Evolutionary conservation across 2,888 invertebrate species (phyloP).

Genomic region (Acanthacorydalis orientalis): DNA sequence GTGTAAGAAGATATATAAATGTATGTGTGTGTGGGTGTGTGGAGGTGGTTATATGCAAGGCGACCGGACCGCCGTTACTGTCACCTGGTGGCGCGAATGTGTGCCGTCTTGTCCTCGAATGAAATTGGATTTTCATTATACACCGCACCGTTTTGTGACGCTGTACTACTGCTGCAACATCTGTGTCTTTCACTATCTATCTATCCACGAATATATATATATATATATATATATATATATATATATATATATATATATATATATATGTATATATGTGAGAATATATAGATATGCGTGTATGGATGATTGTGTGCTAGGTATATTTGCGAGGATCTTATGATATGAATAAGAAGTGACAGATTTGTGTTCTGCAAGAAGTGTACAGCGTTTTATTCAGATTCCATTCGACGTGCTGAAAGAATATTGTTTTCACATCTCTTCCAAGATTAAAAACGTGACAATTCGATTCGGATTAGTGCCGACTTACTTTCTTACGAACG

Average conservation of each 20-base stretch:
- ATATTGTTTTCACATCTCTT: too few relatives aligned
- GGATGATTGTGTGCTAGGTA: not conserved
- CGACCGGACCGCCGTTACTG: conserved; percentile 5
- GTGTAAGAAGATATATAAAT: not conserved
- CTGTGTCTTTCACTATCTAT: conserved; percentile 1
- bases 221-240: conserved; percentile 6
- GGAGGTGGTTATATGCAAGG: not conserved
- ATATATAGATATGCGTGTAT: conserved; percentile 4
- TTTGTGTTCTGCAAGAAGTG: not conserved
- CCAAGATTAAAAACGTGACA: too few relatives aligned
- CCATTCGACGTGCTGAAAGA: not conserved
- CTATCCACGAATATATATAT: conserved; percentile 4
- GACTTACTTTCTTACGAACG: too few relatives aligned
- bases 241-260: conserved; percentile 6
- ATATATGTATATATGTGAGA: conserved; percentile 3
- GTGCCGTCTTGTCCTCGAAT: not conserved
- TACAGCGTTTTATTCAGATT: not conserved
- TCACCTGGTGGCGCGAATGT: conserved; percentile 4
- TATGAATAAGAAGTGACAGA: not conserved
- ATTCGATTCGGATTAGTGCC: too few relatives aligned
- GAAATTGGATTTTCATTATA: too few relatives aligned
- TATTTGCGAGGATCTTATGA: not conserved
- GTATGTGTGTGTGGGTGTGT: not conserved
- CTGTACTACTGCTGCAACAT: too few relatives aligned
- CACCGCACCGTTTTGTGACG: too few relatives aligned